A percentile compares a stretch with the other conserved stretches of the same genome.
phyloP scores from a whole-genome alignment of 2,113 vertebrate species.

The Oncorhynchus clarkii region DNA sequence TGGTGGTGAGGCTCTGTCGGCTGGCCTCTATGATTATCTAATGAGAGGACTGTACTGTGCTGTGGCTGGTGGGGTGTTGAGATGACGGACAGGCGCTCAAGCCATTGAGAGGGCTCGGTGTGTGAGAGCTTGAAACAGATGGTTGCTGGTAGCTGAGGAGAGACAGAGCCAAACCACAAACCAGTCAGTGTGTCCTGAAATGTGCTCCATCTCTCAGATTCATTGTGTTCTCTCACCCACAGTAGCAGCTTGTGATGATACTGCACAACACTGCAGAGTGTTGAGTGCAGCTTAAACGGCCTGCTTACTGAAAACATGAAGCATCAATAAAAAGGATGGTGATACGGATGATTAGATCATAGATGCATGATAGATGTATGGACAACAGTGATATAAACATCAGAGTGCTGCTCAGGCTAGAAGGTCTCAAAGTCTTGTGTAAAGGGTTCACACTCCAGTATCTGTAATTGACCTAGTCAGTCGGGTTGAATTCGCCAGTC shows the following conservation, averaged over 20 bases:
- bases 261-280: neutral
- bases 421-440: too few species aligned
- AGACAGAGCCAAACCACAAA: neutral
- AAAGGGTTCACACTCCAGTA: too few species aligned
- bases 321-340: neutral
- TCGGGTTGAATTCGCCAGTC: neutral
- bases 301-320: neutral
- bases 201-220: neutral
- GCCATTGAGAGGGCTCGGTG: constrained; percentile 16
- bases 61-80: neutral
- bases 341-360: neutral
- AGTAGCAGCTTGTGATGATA: neutral
- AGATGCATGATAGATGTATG: too few species aligned
- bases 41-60: neutral
- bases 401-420: too few species aligned
- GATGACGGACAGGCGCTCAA: constrained; percentile 20
- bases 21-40: neutral
- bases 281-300: neutral
- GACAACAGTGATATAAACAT: too few species aligned
- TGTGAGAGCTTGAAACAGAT: neutral
- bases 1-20: neutral
- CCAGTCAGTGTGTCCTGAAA: neutral
- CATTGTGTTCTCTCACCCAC: neutral
- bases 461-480: neutral
- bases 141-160: neutral